Evolutionary conservation across 1,140 invertebrate genomes (phyloP), one percentile per base, ranked within the genome.

Genomic region (Zophobas morio): DNA sequence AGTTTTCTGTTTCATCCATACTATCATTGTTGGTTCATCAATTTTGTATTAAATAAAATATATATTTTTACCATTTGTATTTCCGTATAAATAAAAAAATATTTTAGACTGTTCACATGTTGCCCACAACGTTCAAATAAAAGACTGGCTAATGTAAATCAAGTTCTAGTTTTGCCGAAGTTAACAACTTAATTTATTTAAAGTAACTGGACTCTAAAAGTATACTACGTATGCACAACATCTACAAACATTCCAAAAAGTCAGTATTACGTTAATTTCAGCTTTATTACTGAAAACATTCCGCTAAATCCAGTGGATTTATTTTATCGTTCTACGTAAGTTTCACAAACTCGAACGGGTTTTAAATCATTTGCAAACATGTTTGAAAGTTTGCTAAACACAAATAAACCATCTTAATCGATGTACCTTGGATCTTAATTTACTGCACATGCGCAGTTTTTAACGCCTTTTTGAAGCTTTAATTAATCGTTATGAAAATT

Each of bases 401-500:
- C 36, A 56, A 60, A 47, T 37, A 75, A 75, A 57, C 56, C 53
- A 6, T 57, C 51, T 60, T 56, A 56, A 46, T 60, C 53, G 49
- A 63, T 53, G 72, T 60, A 77, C 71, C 78, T 63, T 79, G 78
- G 78, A 71, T 77, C 78, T 72, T 76, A 63, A 6, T 54, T 71
- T 36, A 76, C 54, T 76, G 74, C 57, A 34, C 56, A 66, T 35
- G 66, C 36, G 75, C 75, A 77, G 66, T 77, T 46, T 60, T 51
- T 49, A 49, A 78, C 53, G 74, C 77, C 77, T 80, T 80, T 63
- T 76, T 70, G 40, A 73, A 80, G 76, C 79, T 80, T 76, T 79
- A 76, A 79, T 77, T 70, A 74, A 42, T 66, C 60, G n/a, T 39
- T 53, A 71, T 71, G 53, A 51, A 76, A 49, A 63, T 78, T 71